Evolutionary conservation across 1,140 invertebrate genomes (phyloP).

Genomic region (Telenomus remus): DNA sequence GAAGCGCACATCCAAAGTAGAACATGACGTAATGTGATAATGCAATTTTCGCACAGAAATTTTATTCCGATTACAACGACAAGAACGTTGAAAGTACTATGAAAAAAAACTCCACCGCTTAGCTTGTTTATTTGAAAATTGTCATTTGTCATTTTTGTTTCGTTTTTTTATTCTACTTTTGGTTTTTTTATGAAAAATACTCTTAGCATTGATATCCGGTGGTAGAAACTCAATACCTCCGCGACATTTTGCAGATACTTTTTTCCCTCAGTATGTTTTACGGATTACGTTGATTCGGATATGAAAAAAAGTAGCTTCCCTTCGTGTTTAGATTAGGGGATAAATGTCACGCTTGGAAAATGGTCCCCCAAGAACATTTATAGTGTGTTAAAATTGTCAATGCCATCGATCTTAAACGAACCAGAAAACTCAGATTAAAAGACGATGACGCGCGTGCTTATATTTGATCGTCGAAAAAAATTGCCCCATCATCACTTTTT

Average conservation of each 20-base stretch:
- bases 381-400: constrained; percentile 37
- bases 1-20: constrained; percentile 29
- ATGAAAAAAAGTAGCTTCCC: constrained; percentile 38
- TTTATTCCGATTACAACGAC: constrained; percentile 25
- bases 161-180: not conserved
- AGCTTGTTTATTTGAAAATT: too few species aligned
- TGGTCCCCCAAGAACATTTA: constrained; percentile 28
- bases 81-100: constrained; percentile 19
- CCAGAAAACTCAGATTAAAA: constrained; percentile 12
- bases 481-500: not conserved
- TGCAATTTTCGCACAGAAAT: constrained; percentile 30
- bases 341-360: constrained; percentile 42
- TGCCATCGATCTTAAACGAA: constrained; percentile 25
- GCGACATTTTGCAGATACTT: constrained; percentile 16
- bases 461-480: not conserved
- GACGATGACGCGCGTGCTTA: constrained; percentile 15
- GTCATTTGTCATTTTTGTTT: not conserved
- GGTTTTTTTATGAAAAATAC: not conserved
- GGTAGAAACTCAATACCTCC: constrained; percentile 28
- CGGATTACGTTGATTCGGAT: constrained; percentile 22
- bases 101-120: not conserved
- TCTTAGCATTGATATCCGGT: too few species aligned
- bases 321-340: constrained; percentile 48
- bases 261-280: constrained; percentile 32
- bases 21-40: constrained; percentile 45